Percentiles rank a stretch among this genome's conserved stretches.
Conservation (phyloP, 2,888 invertebrate species). For the Spisula subtruncata region DNA sequence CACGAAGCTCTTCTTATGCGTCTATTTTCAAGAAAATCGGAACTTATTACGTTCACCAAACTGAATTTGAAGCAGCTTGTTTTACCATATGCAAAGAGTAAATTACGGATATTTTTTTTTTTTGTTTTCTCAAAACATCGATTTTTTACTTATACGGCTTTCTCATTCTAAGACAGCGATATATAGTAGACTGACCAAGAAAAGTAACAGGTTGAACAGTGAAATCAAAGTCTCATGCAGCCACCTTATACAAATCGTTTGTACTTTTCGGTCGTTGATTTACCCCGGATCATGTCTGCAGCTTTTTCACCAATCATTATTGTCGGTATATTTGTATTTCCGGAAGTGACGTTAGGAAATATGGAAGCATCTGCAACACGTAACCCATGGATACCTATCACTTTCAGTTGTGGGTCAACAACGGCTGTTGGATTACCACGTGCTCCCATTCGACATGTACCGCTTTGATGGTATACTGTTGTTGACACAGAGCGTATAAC, state of each 20-base stretch:
- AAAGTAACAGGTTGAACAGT: too few species aligned
- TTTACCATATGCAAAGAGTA: too few species aligned
- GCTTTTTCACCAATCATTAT: constrained; percentile 60
- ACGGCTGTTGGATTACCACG: constrained; percentile 89
- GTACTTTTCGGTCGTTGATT: not conserved
- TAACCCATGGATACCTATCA: constrained; percentile 57
- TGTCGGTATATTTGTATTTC: constrained; percentile 49
- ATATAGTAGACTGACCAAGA: too few species aligned
- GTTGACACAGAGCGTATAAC: constrained; percentile 41
- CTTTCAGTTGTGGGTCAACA: constrained; percentile 90
- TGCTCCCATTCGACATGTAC: constrained; percentile 92
- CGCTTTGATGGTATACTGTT: constrained; percentile 90
- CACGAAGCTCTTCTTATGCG: too few species aligned
- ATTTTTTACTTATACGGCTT: too few species aligned
- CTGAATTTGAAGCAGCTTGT: too few species aligned
- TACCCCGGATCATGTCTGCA: constrained; percentile 54
- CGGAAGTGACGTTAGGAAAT: constrained; percentile 52
- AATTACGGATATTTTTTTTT: too few species aligned
- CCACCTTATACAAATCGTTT: not conserved
- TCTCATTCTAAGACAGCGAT: too few species aligned
- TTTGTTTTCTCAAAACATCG: too few species aligned
- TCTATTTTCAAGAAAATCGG: too few species aligned
- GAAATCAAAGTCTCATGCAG: too few species aligned
- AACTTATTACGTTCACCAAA: too few species aligned
- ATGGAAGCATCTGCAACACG: constrained; percentile 60